Base-by-base conservation (phyloP, 2,888 invertebrate species). In the Lasius fuliginosus region DNA sequence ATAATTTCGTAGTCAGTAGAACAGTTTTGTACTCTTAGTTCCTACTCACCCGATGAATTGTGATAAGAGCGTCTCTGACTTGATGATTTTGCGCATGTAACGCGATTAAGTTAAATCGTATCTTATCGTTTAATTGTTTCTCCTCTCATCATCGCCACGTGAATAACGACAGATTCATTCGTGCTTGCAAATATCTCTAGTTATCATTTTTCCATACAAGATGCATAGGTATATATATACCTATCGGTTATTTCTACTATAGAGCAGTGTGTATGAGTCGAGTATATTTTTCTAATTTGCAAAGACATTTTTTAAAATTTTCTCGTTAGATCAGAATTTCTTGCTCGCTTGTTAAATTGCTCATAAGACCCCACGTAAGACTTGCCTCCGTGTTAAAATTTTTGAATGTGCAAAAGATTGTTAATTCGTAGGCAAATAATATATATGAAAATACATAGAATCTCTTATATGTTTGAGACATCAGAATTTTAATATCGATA, bases 221-320 rank as follows among this genome's bases (percentile, higher is more conserved):
- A 33, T 23, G 56, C 23, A 33, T 36, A 53, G 0, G 4, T 46
- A 42, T 42, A 42, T 42, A 42, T 42, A 42, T 42, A 42, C 4
- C 12, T 23, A 74, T 74, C 40, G 40, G 12, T 74, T 74, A 9
- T 42, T 23, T 15, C n/a, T 68, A 62, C 9, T 62, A 33, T 62
- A 36, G 68, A 68, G 49, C 46, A 68, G 4, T 6, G 36, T 36
- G 36, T 27, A 23, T 75, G 68, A 46, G 30, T 1, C 23, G 36
- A 76, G 23, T 76, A 76, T 76, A 76, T 76, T 76, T 76, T 76
- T 76, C 68, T 76, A 76, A 46, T 76, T 76, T 67, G 49, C n/a
- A 8, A 36, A 46, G 33, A 68, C 75, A 23, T n/a, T 40, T 75
- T 76, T 76, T 76, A 0, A 23, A 23, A 76, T 68, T 76, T 46